phyloP scores from a whole-genome alignment of 2,888 invertebrate species.

The Nymphalis c-album region DNA sequence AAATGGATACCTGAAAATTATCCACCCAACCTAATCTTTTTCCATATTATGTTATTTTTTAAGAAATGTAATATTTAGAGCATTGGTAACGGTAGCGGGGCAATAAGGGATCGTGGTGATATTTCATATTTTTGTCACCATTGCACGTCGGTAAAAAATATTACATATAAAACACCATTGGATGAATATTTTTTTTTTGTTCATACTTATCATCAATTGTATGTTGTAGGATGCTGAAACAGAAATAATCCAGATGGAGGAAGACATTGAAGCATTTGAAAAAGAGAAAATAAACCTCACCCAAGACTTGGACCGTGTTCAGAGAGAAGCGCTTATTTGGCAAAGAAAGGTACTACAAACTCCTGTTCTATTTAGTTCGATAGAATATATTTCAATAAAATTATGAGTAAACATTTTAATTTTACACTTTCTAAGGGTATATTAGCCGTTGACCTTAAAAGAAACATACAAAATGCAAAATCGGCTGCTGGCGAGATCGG shows the following conservation, averaged over 20 bases:
- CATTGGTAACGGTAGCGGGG: too few species aligned
- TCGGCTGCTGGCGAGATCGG: conserved; percentile 86
- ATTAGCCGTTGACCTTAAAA: conserved; percentile 86
- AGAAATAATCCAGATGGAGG: conserved; percentile 84
- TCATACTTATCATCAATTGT: neutral
- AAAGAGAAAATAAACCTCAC: conserved; percentile 84
- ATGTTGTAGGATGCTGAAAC: conserved; percentile 83
- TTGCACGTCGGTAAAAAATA: too few species aligned
- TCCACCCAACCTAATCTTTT: too few species aligned
- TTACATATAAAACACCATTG: too few species aligned
- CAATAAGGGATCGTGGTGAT: too few species aligned
- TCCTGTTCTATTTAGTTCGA: too few species aligned
- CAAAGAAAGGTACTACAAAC: conserved; percentile 84
- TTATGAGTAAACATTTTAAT: neutral
- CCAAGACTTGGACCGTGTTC: conserved; percentile 82
- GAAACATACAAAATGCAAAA: conserved; percentile 84
- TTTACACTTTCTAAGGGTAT: conserved; percentile 62
- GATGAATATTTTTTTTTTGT: neutral
- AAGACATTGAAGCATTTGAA: conserved; percentile 84
- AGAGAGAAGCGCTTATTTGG: conserved; percentile 88
- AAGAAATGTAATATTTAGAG: too few species aligned
- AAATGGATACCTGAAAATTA: too few species aligned
- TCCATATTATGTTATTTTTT: too few species aligned
- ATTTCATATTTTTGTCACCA: too few species aligned
- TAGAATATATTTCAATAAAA: neutral